Evolutionary conservation across 1,140 invertebrate species (phyloP).

Genomic region (Temnothorax longispinosus): DNA sequence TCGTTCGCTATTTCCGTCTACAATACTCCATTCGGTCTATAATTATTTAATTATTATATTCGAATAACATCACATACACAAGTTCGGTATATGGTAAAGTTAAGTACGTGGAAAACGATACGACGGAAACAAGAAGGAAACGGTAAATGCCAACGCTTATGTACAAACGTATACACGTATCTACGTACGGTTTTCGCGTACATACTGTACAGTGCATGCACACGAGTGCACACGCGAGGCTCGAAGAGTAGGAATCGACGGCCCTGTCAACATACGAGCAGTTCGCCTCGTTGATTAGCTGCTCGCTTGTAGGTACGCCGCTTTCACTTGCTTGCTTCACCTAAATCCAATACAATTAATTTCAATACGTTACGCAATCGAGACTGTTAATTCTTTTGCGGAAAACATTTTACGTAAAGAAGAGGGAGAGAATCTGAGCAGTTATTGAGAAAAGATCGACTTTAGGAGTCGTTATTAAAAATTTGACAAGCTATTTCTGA

Average conservation of each 20-base stretch:
- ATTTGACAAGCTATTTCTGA: neutral
- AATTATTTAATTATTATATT: neutral
- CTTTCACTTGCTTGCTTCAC: slow-evolving; percentile 63
- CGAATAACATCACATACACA: neutral
- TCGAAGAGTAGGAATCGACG: slow-evolving; percentile 72
- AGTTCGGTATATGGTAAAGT: neutral
- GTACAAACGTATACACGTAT: slow-evolving; percentile 61
- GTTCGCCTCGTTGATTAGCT: slow-evolving; percentile 76
- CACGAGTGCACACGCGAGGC: slow-evolving; percentile 53
- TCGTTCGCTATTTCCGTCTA: neutral
- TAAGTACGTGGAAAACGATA: slow-evolving; percentile 3
- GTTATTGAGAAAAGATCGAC: neutral
- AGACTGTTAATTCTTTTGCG: slow-evolving; percentile 1
- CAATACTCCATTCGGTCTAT: neutral
- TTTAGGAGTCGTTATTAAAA: neutral
- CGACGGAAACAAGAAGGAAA: neutral
- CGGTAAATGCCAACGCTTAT: slow-evolving; percentile 41
- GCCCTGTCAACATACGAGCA: slow-evolving; percentile 74
- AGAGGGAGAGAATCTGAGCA: neutral
- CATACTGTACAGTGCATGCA: slow-evolving; percentile 38
- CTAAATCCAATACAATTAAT: slow-evolving; percentile 72
- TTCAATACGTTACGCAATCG: slow-evolving; percentile 27
- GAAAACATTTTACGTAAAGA: neutral
- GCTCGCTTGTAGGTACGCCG: slow-evolving; percentile 70
- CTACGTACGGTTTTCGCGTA: slow-evolving; percentile 51